Evolutionary conservation across 2,888 invertebrate species (phyloP).

Genomic region (Eupithecia insigniata): DNA sequence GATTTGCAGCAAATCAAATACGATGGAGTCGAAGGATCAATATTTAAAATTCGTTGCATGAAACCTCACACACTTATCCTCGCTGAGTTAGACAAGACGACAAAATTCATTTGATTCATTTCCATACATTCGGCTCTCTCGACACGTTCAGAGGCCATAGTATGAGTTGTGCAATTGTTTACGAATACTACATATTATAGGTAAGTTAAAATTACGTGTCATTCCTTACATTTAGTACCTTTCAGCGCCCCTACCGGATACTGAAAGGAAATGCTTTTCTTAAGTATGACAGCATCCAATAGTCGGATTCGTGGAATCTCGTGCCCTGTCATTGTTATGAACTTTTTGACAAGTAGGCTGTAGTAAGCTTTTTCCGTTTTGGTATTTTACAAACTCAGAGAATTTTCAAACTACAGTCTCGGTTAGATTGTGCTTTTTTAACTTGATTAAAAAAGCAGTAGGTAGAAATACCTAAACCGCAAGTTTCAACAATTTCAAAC

Average conservation of each 20-base stretch:
- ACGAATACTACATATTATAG: not conserved
- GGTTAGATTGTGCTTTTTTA: not conserved
- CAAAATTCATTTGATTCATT: not conserved
- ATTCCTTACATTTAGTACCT: not conserved
- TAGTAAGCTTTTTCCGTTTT: not conserved
- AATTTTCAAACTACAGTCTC: too few species aligned
- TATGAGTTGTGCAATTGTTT: not conserved
- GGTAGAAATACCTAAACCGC: not conserved
- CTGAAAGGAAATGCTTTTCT: not conserved
- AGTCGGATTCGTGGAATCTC: too few species aligned
- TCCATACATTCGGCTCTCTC: not conserved
- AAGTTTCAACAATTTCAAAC: not conserved
- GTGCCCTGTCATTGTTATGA: too few species aligned
- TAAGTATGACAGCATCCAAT: not conserved
- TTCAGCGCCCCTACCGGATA: too few species aligned
- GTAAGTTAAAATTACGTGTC: too few species aligned
- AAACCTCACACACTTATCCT: not conserved
- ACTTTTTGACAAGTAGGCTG: not conserved
- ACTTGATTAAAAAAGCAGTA: slow-evolving; percentile 1
- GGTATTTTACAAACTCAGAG: not conserved
- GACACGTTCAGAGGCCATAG: not conserved
- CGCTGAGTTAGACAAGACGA: not conserved
- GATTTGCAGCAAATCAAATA: not conserved
- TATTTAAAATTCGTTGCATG: not conserved
- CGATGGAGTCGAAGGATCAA: not conserved